phyloP scores from a whole-genome alignment of 1,140 invertebrate species.

The Euglossa dilemma region DNA sequence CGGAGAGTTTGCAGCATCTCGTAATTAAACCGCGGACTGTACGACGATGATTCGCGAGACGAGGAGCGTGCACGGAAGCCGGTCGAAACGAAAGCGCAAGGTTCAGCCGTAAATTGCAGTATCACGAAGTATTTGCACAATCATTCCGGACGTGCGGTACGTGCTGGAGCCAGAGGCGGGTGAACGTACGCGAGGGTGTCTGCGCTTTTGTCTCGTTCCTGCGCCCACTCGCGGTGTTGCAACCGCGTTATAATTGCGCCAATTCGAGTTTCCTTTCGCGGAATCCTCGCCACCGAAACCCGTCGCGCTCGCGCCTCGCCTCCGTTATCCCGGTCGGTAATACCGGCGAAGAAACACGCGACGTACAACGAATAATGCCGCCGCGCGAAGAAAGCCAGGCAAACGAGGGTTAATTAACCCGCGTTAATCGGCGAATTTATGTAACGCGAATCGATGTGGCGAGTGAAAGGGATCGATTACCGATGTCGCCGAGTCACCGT shows the following conservation, averaged over 20 bases:
- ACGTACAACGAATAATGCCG: background rate
- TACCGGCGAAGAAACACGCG: background rate
- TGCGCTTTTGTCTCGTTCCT: constrained; percentile 39
- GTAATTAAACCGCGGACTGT: constrained; percentile 28
- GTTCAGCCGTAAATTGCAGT: constrained; percentile 35
- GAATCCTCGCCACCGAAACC: background rate
- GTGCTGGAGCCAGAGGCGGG: constrained; percentile 5
- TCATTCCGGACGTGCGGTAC: constrained; percentile 24
- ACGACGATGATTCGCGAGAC: constrained; percentile 10
- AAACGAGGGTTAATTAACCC: background rate
- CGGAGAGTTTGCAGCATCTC: background rate
- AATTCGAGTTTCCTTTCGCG: constrained; percentile 2
- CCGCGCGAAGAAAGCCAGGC: background rate
- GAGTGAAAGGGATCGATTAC: constrained; percentile 54
- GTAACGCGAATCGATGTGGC: constrained; percentile 30
- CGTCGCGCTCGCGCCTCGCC: no score
- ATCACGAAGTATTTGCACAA: constrained; percentile 35
- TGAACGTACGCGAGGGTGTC: constrained; percentile 44
- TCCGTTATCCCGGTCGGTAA: no score
- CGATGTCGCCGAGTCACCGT: constrained; percentile 35
- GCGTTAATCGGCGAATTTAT: constrained; percentile 41
- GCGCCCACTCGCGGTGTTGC: constrained; percentile 7
- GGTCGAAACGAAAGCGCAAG: constrained; percentile 32
- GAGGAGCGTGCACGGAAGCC: background rate
- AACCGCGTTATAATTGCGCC: constrained; percentile 33